These are phyloP conservation scores for Ctenochaetus hawaiiensis DNA, from an alignment of 2,797 vertebrate genomes.

Conservation along the genomic window DNA sequence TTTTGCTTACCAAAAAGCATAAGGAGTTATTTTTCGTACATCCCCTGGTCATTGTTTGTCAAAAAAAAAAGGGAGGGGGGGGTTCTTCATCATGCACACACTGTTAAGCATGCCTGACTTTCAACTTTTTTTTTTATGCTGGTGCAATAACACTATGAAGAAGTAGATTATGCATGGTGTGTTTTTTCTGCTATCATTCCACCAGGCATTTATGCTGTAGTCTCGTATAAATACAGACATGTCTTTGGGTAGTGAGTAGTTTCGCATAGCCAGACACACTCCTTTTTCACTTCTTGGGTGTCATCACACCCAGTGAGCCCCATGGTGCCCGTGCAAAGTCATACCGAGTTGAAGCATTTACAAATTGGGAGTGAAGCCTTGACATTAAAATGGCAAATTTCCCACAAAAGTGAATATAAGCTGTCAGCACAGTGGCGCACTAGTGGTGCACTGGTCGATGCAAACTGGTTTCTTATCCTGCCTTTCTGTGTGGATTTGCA, in stretches of 20 bases:
- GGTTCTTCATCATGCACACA: constrained; percentile 41
- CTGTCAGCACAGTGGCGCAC: too few species aligned
- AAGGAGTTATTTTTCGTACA: constrained; percentile 29
- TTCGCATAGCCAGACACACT: background rate
- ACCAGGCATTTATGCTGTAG: background rate
- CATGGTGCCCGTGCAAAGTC: too few species aligned
- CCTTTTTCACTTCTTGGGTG: too few species aligned
- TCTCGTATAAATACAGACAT: background rate
- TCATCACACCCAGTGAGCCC: too few species aligned
- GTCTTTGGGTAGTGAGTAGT: background rate
- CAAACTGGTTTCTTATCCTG: too few species aligned
- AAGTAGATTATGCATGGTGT: constrained; percentile 26
- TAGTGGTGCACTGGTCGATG: too few species aligned
- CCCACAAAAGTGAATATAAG: too few species aligned
- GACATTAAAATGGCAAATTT: too few species aligned
- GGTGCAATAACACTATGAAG: constrained; percentile 17
- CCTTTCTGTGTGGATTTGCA: too few species aligned
- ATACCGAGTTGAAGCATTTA: too few species aligned
- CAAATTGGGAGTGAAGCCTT: too few species aligned
- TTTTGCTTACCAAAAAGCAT: constrained; percentile 65
- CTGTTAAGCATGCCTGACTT: constrained; percentile 41
- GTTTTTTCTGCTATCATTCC: constrained; percentile 20
- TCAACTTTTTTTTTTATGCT: constrained; percentile 26
- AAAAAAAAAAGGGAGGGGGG: constrained; percentile 32
- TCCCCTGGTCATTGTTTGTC: constrained; percentile 46